phyloP scores from a whole-genome alignment of 2,797 vertebrate genomes.

The Oreochromis grahami region DNA sequence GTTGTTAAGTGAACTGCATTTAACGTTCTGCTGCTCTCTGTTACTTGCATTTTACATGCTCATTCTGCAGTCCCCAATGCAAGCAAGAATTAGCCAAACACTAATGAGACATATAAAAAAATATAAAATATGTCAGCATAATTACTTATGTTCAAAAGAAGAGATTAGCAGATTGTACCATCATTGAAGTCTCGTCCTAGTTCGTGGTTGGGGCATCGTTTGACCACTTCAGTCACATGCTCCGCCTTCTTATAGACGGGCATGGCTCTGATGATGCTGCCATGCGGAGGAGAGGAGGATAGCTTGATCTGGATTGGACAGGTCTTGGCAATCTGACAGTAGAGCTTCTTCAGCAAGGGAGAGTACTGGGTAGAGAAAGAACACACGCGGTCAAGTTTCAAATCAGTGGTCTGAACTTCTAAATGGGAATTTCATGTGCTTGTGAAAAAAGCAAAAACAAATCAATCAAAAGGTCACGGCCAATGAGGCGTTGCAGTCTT shows the following conservation, averaged over 20 bases:
- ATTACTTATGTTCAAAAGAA: neutral
- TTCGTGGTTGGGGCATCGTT: constrained; percentile 97
- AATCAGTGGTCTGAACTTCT: neutral
- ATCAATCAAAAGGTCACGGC: neutral
- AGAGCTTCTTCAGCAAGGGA: constrained; percentile 95
- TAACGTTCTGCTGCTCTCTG: neutral
- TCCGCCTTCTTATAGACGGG: constrained; percentile 98
- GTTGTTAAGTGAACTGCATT: neutral
- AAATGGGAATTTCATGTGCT: neutral
- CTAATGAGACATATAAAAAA: neutral
- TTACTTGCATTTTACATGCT: neutral
- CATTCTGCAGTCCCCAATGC: neutral
- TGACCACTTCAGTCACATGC: constrained; percentile 96
- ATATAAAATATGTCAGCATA: neutral
- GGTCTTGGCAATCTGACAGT: constrained; percentile 98
- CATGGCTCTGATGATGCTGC: constrained; percentile 93
- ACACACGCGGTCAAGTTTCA: neutral
- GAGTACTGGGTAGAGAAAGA: constrained; percentile 84
- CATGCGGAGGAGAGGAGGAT: constrained; percentile 83
- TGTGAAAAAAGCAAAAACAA: neutral
- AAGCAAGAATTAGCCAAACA: neutral
- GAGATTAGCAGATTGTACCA: constrained; percentile 60
- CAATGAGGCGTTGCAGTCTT: neutral
- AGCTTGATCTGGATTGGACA: constrained; percentile 98
- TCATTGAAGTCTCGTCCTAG: constrained; percentile 95